Base-by-base conservation (phyloP, 2,113 vertebrate species). In the Galbula dea region DNA sequence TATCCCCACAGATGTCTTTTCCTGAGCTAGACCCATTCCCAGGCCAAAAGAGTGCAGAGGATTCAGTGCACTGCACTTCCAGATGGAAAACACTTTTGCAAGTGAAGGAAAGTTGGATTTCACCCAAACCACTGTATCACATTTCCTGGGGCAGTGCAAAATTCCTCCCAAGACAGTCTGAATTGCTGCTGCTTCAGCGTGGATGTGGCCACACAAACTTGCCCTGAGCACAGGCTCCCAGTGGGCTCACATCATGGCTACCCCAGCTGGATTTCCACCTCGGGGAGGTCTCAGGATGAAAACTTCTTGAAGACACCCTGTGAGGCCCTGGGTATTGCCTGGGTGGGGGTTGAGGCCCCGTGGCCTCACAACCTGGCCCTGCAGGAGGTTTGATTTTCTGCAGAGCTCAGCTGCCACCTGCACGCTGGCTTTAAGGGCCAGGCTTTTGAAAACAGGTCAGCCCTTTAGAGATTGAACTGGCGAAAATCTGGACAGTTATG, bases 181-280 rank as follows among this genome's bases (percentile, higher is more conserved):
- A n/a, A 5, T n/a, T 2, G 4, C n/a, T 88, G 62, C 49, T 76
- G 27, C 72, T 45, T 8, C 0, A 0, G 20, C 11, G 46, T n/a
- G 72, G 45, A 11, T 41, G 68, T 1, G 3, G 52, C 21, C 71
- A 57, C 29, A 15, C 5, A 19, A 16, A 1, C 12, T 34, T 0
- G 2, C 12, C 9, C 57, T 15, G 37, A 34, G 3, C 51, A 7
- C 48, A 19, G 36, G 32, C 49, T 83, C 77, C 22, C 1, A 19
- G 14, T 0, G 1, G 0, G 43, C 67, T 36, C 43, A 43, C 11
- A 8, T 27, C 0, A 2, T 15, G 66, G n/a, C 46, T 74, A 23
- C 18, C 69, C 11, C 37, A 7, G 45, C 32, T 69, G 67, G 7
- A 12, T 76, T 21, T 49, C 58, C 63, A 77, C 6, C 34, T 43